Percentiles rank a stretch among this genome's conserved stretches.
Evolutionary conservation across 2,113 vertebrate species (phyloP).

Genomic region (Paralichthys olivaceus): DNA sequence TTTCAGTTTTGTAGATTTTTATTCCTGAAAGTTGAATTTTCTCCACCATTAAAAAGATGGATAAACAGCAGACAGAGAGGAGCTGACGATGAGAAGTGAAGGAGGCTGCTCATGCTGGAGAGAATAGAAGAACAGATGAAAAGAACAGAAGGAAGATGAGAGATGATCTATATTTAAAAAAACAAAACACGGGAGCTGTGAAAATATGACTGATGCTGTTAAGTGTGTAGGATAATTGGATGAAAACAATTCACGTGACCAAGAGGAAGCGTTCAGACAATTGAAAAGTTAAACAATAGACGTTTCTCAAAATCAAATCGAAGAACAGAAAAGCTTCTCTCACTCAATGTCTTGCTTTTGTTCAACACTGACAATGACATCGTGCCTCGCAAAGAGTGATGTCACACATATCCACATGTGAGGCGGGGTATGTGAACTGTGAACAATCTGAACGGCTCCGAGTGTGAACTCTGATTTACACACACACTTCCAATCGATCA

Average conservation of each 20-base stretch:
- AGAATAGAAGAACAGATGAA: not conserved
- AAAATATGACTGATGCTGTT: constrained; percentile 4
- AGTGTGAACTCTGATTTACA: constrained; percentile 36
- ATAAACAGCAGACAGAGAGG: not conserved
- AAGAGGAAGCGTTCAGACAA: not conserved
- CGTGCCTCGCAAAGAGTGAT: not conserved
- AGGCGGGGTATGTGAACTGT: not conserved
- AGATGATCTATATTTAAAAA: not conserved
- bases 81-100: not conserved
- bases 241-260: too few species aligned
- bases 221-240: not conserved
- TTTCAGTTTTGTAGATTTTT: too few species aligned
- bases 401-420: constrained; percentile 23
- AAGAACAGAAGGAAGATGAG: not conserved
- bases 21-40: too few species aligned
- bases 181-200: not conserved
- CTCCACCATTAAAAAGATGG: too few species aligned
- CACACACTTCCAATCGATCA: constrained; percentile 40
- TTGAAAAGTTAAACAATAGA: not conserved
- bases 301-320: too few species aligned
- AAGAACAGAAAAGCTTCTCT: not conserved
- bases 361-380: constrained; percentile 8
- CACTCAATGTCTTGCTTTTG: constrained; percentile 24
- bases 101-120: not conserved
- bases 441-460: not conserved